A percentile compares a stretch with the other conserved stretches of the same genome.
phyloP scores from a whole-genome alignment of 2,797 vertebrate genomes.

The Cuculus canorus region DNA sequence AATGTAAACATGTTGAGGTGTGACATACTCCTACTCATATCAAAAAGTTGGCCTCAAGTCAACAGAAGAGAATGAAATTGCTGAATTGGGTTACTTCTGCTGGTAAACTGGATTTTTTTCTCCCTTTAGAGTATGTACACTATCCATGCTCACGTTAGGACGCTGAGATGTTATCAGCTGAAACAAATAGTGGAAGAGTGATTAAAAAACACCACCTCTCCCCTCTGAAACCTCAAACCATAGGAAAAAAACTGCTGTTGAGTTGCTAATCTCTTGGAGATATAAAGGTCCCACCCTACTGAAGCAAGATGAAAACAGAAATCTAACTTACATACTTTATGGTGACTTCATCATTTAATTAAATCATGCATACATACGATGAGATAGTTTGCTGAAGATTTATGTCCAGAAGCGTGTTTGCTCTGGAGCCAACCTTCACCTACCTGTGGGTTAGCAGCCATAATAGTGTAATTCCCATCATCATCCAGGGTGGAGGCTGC shows the following conservation, averaged over 20 bases:
- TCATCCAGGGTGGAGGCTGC: conserved; percentile 91
- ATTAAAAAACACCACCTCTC: background rate
- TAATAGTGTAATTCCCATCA: conserved; percentile 97
- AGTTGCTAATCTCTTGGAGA: conserved; percentile 45
- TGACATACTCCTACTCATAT: background rate
- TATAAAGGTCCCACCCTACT: conserved; percentile 50
- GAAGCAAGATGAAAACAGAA: conserved; percentile 59
- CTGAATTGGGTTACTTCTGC: background rate
- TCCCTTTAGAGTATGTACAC: background rate
- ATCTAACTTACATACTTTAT: conserved; percentile 1
- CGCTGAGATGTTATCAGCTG: conserved; percentile 8
- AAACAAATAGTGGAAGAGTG: conserved; percentile 1
- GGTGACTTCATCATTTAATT: conserved; percentile 53
- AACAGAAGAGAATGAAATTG: background rate
- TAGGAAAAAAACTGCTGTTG: conserved; percentile 22
- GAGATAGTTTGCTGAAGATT: conserved; percentile 27
- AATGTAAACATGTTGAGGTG: background rate
- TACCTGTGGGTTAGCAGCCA: conserved; percentile 95
- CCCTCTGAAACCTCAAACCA: conserved; percentile 28
- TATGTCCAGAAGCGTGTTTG: conserved; percentile 15
- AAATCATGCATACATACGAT: conserved; percentile 15
- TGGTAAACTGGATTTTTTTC: background rate
- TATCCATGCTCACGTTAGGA: background rate
- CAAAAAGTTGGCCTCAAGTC: background rate
- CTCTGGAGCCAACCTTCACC: conserved; percentile 46